phyloP scores from a whole-genome alignment of 2,113 vertebrate species.

The Heterotilapia buettikoferi region DNA sequence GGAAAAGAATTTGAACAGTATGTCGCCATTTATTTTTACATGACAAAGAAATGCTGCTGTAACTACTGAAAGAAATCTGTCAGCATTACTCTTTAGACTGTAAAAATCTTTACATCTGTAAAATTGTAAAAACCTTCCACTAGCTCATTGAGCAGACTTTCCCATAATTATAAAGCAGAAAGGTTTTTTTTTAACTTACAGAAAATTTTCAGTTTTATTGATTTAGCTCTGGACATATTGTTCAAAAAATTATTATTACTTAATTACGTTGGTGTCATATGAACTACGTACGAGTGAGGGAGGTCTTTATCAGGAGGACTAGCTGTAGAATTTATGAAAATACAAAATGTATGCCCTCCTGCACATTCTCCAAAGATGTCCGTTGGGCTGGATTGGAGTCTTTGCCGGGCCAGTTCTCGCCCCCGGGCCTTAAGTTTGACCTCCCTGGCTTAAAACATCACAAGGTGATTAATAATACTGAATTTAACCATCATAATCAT shows the following conservation, averaged over 20 bases:
- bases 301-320: neutral
- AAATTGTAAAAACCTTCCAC: neutral
- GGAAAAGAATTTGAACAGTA: neutral
- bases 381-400: neutral
- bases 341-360: neutral
- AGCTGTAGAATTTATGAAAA: neutral
- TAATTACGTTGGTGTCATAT: neutral
- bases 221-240: neutral
- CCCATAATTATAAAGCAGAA: neutral
- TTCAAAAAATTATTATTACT: neutral
- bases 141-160: neutral
- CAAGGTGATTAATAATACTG: neutral
- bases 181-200: neutral
- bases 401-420: neutral
- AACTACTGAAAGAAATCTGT: neutral
- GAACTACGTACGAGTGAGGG: neutral
- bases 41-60: neutral
- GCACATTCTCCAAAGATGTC: neutral
- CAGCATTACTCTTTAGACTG: neutral
- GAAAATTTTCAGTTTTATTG: neutral
- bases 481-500: neutral
- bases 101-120: neutral
- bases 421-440: neutral
- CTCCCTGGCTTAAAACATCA: neutral
- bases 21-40: neutral